Base-by-base conservation (phyloP, 2,888 invertebrate genomes). In the Malthinus flaveolus region DNA sequence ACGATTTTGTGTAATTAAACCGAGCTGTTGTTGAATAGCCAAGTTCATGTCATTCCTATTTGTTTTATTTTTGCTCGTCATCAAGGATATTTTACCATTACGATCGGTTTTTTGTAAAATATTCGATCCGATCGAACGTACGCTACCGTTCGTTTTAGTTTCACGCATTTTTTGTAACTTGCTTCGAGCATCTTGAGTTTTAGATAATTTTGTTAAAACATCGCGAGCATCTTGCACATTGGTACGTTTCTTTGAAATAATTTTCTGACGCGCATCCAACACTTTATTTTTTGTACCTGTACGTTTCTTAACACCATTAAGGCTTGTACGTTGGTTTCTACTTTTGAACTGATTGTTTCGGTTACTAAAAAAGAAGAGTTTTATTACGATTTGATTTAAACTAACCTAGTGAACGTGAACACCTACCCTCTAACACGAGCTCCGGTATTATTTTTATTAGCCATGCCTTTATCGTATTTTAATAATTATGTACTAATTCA, bases 151-250 rank as follows among this genome's bases (percentile, higher is more conserved):
- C 56, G 80, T 81, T 73, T 80, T 78, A 56, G 78, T 79, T 63
- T 82, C 81, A 61, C 88, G 80, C 46, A 90, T 78, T 71, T 87
- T 86, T 53, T 88, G 83, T 48, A 93, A 75, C 74, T 89, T 87
- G 48, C 86, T 79, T 42, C 92, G 83, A 6, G 91, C 91, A 81
- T 92, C 93, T 61, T 85, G 87, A 7, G 80, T 84, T 71, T 89
- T 88, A 0, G 90, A 89, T 67, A 89, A 85, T 77, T 90, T 87
- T 3, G 87, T 86, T 49, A 93, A 79, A 69, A 90, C 89, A 66
- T 93, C 93, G 59, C 93, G 81, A 1, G 93, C 93, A 81, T 93
- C 93, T 0, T 84, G 83, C 23, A 93, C 86, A 70, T 87, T 87
- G 46, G 83, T 85, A 47, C 91, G 83, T 73, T 91, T 91, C 71